These are phyloP conservation scores for Magallana nippona DNA, from an alignment of 2,888 invertebrate genomes.

Conservation along the genomic window DNA sequence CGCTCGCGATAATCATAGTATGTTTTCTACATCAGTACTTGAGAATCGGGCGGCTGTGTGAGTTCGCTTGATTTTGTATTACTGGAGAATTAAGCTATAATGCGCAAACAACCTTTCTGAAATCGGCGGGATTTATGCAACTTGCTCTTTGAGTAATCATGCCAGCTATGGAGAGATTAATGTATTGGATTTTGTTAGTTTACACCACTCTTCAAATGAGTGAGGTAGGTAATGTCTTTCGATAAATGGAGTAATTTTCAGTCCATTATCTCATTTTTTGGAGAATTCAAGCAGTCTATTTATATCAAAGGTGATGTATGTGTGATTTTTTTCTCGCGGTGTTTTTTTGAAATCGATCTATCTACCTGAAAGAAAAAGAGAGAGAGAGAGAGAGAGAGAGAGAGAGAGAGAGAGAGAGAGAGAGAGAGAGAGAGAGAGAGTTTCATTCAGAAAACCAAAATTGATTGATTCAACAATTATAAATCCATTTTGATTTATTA, in stretches of 20 bases:
- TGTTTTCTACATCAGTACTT: neutral
- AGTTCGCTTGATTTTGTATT: too few species aligned
- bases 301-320: neutral
- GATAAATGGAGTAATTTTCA: slow-evolving; percentile 11
- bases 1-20: too few species aligned
- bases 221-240: neutral
- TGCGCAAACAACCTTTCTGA: neutral
- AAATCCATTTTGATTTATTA: neutral
- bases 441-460: too few species aligned
- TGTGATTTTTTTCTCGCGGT: neutral
- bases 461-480: too few species aligned
- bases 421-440: neutral
- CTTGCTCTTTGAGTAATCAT: neutral
- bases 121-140: neutral
- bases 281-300: neutral
- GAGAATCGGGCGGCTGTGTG: neutral
- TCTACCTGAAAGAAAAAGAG: neutral
- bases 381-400: too few species aligned
- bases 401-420: too few species aligned
- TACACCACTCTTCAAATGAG: neutral
- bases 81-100: neutral
- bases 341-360: neutral
- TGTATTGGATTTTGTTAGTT: neutral
- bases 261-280: neutral
- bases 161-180: neutral